These are phyloP conservation scores for Biston stratarius DNA, from an alignment of 2,888 invertebrate species.

Conservation along the genomic window DNA sequence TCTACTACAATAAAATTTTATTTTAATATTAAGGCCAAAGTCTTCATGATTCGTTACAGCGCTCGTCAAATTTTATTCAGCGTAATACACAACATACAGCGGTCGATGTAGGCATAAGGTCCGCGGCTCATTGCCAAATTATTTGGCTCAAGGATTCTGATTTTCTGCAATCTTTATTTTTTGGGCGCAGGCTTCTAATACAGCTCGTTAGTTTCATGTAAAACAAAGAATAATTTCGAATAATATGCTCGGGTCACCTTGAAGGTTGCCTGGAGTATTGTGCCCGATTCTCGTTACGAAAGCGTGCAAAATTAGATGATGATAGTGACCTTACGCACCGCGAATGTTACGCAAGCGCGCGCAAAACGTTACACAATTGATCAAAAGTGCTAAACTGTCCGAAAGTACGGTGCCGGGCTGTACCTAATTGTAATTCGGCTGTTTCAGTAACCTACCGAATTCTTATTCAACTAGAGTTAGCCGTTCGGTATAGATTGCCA, in stretches of 20 bases:
- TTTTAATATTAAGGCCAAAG: conserved; percentile 15
- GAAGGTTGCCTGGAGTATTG: conserved; percentile 49
- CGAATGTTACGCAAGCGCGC: conserved; percentile 63
- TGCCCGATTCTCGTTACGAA: conserved; percentile 67
- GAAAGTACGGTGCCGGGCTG: conserved; percentile 23
- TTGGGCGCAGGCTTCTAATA: conserved; percentile 28
- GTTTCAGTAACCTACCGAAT: conserved; percentile 34
- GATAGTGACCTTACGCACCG: conserved; percentile 80
- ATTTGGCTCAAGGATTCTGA: conserved; percentile 46
- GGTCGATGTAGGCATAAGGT: conserved; percentile 29
- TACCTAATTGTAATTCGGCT: conserved; percentile 31
- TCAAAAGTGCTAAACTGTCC: conserved; percentile 32
- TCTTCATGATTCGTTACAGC: conserved; percentile 23
- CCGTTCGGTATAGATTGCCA: conserved; percentile 34
- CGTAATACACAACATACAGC: conserved; percentile 24
- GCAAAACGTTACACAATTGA: conserved; percentile 59
- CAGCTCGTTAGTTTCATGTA: conserved; percentile 36
- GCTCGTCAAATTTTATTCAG: conserved; percentile 27
- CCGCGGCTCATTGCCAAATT: conserved; percentile 35
- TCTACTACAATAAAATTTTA: conserved; percentile 13
- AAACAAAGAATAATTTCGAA: conserved; percentile 46
- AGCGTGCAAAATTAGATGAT: conserved; percentile 80
- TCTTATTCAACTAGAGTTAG: conserved; percentile 33
- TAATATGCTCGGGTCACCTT: conserved; percentile 49
- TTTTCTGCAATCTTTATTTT: conserved; percentile 48